Evolutionary conservation across 1,140 invertebrate genomes (phyloP).

Genomic region (Drosophila kikkawai): DNA sequence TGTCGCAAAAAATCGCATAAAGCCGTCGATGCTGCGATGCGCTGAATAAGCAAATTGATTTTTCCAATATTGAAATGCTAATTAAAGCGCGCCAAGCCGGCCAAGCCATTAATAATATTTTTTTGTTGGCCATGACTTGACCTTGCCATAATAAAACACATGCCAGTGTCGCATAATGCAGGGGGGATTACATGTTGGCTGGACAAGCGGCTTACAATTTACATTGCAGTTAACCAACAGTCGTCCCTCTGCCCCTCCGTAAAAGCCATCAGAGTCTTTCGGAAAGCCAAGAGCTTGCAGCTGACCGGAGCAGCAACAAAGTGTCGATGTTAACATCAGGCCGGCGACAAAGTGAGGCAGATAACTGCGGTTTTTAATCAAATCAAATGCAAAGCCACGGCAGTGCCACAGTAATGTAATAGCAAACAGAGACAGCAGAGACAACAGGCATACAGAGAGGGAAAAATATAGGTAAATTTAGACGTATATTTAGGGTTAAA

Average conservation of each 20-base stretch:
- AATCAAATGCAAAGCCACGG: slow-evolving; percentile 69
- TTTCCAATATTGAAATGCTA: slow-evolving; percentile 59
- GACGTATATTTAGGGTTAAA: background rate
- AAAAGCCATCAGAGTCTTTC: slow-evolving; percentile 7
- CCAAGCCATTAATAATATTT: slow-evolving; percentile 48
- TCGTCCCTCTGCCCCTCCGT: background rate
- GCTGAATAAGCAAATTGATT: slow-evolving; percentile 39
- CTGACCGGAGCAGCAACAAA: slow-evolving; percentile 52
- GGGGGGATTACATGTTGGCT: slow-evolving; percentile 38
- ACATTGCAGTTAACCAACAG: slow-evolving; percentile 40
- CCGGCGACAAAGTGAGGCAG: slow-evolving; percentile 73
- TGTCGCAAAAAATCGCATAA: slow-evolving; percentile 45
- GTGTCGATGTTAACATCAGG: slow-evolving; percentile 70
- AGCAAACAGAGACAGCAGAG: slow-evolving; percentile 25
- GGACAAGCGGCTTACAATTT: slow-evolving; percentile 47
- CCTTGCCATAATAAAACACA: slow-evolving; percentile 56
- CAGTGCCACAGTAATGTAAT: slow-evolving; percentile 60
- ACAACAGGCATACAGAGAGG: slow-evolving; percentile 9
- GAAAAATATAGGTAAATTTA: background rate
- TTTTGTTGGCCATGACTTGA: slow-evolving; percentile 47
- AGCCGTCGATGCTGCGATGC: slow-evolving; percentile 33
- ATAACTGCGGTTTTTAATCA: slow-evolving; percentile 82
- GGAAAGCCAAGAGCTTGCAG: slow-evolving; percentile 19
- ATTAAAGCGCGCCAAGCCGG: slow-evolving; percentile 35
- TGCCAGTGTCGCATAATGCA: slow-evolving; percentile 46